phyloP scores from a whole-genome alignment of 2,113 vertebrate species.

The Neodontobutis hainanensis region DNA sequence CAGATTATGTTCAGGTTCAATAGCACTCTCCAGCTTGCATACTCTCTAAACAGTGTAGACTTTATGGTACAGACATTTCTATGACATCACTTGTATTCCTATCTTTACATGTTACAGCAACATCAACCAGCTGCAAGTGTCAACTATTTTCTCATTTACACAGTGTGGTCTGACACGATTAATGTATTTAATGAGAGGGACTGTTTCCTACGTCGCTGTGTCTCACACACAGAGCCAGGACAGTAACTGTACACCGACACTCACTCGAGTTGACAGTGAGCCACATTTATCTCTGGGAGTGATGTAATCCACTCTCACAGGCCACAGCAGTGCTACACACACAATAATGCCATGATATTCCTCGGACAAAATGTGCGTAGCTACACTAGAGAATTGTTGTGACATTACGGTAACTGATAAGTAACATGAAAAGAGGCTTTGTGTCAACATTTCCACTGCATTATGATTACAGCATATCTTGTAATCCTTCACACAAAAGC shows the following conservation, averaged over 20 bases:
- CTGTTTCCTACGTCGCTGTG: not conserved
- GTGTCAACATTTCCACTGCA: too few relatives aligned
- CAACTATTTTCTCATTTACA: constrained; percentile 16
- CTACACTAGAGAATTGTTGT: too few relatives aligned
- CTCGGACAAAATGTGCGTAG: not conserved
- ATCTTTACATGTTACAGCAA: constrained; percentile 12
- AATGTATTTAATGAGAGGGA: constrained; percentile 7
- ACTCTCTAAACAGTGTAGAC: not conserved
- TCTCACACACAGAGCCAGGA: constrained; percentile 3
- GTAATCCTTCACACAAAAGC: too few relatives aligned
- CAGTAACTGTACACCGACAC: constrained; percentile 23
- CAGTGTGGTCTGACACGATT: not conserved
- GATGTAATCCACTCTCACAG: constrained; percentile 17
- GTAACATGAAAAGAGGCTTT: not conserved
- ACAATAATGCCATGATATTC: not conserved
- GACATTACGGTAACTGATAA: too few relatives aligned
- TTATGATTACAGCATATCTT: too few relatives aligned
- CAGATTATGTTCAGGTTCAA: not conserved
- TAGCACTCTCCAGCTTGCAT: not conserved
- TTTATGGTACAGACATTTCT: not conserved
- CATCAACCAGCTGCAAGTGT: constrained; percentile 19
- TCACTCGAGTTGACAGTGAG: not conserved
- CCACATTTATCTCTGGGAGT: constrained; percentile 15
- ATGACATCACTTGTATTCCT: not conserved
- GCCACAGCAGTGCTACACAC: not conserved